phyloP scores from a whole-genome alignment of 2,113 vertebrate species.

The Trinectes maculatus region DNA sequence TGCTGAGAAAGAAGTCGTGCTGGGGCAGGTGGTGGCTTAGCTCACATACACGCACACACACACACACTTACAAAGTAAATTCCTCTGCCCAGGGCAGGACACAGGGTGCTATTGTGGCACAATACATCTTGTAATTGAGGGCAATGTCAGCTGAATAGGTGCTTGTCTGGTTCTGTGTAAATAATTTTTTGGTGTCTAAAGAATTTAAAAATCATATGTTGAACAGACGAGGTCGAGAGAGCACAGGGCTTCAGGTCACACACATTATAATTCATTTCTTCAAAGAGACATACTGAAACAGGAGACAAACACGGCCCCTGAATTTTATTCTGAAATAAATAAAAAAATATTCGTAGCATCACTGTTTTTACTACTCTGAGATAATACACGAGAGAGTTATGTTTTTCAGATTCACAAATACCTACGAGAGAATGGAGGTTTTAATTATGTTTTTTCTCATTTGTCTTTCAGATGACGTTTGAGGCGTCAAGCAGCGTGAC shows the following conservation, averaged over 20 bases:
- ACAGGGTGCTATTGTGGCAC: constrained; percentile 43
- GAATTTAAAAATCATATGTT: not conserved
- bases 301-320: not conserved
- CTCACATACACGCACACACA: constrained; percentile 4
- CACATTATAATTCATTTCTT: too few species aligned
- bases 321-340: not conserved
- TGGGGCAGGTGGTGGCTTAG: constrained; percentile 15
- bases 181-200: not conserved
- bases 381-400: not conserved
- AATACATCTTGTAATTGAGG: not conserved
- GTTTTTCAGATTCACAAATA: not conserved
- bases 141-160: constrained; percentile 12
- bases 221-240: not conserved
- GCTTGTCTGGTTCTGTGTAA: not conserved
- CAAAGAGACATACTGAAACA: not conserved
- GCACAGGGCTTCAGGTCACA: too few species aligned
- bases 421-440: not conserved
- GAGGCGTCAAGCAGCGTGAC: constrained; percentile 84
- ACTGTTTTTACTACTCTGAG: not conserved
- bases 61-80: constrained; percentile 13
- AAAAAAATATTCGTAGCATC: not conserved
- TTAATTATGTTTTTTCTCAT: not conserved
- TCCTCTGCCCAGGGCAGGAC: constrained; percentile 40
- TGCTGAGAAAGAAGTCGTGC: constrained; percentile 16
- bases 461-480: constrained; percentile 89